A percentile compares a stretch with the other conserved stretches of the same genome.
phyloP scores from a whole-genome alignment of 2,113 vertebrate genomes.

The Nanorana parkeri region DNA sequence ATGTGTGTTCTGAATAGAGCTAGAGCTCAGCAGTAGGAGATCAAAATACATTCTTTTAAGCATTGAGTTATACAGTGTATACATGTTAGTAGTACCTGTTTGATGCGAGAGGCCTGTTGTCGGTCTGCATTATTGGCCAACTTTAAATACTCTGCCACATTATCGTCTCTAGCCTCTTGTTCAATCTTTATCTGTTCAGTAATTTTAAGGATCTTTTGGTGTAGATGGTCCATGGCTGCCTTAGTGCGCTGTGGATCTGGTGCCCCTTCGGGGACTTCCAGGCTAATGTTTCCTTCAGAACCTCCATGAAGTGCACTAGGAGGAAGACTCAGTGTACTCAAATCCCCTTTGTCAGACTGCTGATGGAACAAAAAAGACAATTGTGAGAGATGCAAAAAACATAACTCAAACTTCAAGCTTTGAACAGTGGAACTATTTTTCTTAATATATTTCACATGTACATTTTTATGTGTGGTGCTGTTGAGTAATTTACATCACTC shows the following conservation, averaged over 20 bases:
- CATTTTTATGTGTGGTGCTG: too few species aligned
- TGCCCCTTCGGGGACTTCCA: conserved; percentile 81
- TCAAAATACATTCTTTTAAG: too few species aligned
- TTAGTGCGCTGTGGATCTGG: conserved; percentile 90
- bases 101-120: conserved; percentile 95
- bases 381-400: background rate
- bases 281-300: conserved; percentile 85
- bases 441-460: too few species aligned
- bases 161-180: conserved; percentile 96
- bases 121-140: conserved; percentile 96
- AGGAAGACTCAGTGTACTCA: conserved; percentile 78
- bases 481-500: too few species aligned
- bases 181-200: conserved; percentile 98
- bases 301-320: conserved; percentile 82
- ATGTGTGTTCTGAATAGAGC: too few species aligned
- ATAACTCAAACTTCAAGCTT: background rate
- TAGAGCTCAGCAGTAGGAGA: too few species aligned
- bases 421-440: too few species aligned
- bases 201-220: conserved; percentile 98
- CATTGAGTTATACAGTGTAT: too few species aligned
- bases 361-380: background rate
- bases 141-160: conserved; percentile 97
- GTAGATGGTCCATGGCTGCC: conserved; percentile 92
- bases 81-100: conserved; percentile 71
- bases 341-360: conserved; percentile 94